phyloP scores from a whole-genome alignment of 1,140 invertebrate genomes.

The Oncopeltus fasciatus region DNA sequence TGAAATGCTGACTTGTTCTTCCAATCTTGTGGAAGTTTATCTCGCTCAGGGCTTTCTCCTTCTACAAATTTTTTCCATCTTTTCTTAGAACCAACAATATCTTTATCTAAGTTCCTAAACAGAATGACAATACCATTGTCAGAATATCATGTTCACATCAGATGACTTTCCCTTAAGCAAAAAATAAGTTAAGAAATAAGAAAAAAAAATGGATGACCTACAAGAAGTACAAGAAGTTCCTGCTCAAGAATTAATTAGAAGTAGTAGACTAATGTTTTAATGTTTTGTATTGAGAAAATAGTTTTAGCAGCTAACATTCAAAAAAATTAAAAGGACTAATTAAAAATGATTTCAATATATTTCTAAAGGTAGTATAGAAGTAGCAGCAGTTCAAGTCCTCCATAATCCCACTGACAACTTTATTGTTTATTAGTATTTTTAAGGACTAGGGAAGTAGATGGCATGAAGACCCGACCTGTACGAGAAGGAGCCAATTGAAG shows the following conservation, averaged over 20 bases:
- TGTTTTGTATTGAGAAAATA: too few relatives aligned
- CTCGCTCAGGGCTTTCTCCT: slow-evolving; percentile 78
- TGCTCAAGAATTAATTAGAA: background rate
- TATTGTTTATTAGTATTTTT: too few relatives aligned
- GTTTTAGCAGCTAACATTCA: too few relatives aligned
- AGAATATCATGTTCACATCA: background rate
- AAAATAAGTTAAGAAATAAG: background rate
- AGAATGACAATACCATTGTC: background rate
- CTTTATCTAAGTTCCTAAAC: slow-evolving; percentile 64
- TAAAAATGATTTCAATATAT: too few relatives aligned
- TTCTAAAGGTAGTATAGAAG: too few relatives aligned
- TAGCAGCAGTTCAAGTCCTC: too few relatives aligned
- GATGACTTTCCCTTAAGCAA: background rate
- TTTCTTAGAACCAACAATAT: slow-evolving; percentile 82
- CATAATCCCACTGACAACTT: too few relatives aligned
- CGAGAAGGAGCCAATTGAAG: too few relatives aligned
- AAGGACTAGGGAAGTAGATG: too few relatives aligned
- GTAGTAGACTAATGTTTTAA: too few relatives aligned
- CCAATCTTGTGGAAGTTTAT: slow-evolving; percentile 92
- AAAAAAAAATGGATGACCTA: background rate
- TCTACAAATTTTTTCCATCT: slow-evolving; percentile 86
- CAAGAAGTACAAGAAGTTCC: background rate
- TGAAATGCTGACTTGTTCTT: slow-evolving; percentile 82
- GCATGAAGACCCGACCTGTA: too few relatives aligned
- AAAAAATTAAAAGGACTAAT: too few relatives aligned